These are phyloP conservation scores for Carcharodon carcharias DNA, from an alignment of 2,797 vertebrate genomes.

Conservation along the genomic window DNA sequence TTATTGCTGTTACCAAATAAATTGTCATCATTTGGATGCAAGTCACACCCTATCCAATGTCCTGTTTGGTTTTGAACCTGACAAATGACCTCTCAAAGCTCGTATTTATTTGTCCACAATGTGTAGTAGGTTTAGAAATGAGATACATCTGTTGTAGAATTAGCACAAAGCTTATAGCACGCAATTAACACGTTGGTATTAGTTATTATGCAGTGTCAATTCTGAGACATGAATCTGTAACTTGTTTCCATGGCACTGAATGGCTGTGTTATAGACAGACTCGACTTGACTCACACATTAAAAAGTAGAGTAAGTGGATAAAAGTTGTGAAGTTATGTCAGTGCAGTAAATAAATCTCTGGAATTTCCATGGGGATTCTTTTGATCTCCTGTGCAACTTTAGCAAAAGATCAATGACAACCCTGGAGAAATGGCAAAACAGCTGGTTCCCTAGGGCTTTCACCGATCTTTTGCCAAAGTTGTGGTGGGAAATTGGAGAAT, in stretches of 20 bases:
- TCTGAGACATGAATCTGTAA: not conserved
- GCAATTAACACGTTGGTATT: not conserved
- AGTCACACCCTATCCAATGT: not conserved
- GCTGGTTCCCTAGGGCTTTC: not conserved
- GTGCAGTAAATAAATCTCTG: not conserved
- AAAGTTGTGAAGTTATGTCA: slow-evolving; percentile 1
- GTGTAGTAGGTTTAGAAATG: not conserved
- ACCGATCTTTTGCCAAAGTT: not conserved
- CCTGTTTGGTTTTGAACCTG: not conserved
- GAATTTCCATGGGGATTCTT: not conserved
- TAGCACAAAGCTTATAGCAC: not conserved
- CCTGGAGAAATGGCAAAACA: not conserved
- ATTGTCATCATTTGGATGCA: not conserved
- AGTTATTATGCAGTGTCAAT: slow-evolving; percentile 1
- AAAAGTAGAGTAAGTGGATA: slow-evolving; percentile 1
- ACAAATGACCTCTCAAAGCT: not conserved
- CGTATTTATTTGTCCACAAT: not conserved
- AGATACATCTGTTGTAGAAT: not conserved
- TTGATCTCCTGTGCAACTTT: not conserved
- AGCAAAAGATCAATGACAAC: not conserved
- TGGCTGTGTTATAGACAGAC: not conserved
- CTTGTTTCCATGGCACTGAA: slow-evolving; percentile 5
- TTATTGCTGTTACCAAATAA: not conserved
- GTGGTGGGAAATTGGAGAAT: not conserved
- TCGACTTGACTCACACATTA: not conserved